phyloP scores from a whole-genome alignment of 1,140 invertebrate genomes.

The Eriocheir sinensis region DNA sequence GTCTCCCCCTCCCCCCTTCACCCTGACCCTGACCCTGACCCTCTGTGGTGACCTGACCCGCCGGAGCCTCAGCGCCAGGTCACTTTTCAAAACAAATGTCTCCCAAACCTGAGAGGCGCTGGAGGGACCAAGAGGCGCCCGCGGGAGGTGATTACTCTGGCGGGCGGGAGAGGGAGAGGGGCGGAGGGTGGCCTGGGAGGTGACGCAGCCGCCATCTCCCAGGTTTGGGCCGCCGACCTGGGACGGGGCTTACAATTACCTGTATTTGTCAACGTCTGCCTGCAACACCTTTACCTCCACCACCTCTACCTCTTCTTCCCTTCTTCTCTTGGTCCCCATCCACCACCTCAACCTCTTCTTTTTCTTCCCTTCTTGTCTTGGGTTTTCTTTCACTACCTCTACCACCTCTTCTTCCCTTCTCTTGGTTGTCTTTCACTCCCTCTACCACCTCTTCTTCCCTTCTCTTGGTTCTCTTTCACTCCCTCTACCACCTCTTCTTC shows the following conservation, averaged over 20 bases:
- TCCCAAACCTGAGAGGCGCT: not conserved
- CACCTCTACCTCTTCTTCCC: not conserved
- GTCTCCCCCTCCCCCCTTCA: too few relatives aligned
- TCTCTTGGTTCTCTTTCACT: too few relatives aligned
- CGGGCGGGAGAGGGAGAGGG: not conserved
- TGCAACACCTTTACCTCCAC: not conserved
- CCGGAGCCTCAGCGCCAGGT: not conserved
- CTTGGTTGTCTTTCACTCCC: not conserved
- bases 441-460: not conserved
- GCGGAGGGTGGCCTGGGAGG: not conserved
- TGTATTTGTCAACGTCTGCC: constrained; percentile 58
- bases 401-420: not conserved
- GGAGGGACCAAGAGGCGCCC: not conserved
- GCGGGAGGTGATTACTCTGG: constrained; percentile 36
- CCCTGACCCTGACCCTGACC: not conserved
- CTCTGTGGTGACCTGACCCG: not conserved
- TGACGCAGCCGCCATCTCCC: constrained; percentile 37
- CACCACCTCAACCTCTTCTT: not conserved
- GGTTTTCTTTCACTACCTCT: not conserved
- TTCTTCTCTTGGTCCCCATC: not conserved
- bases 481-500: too few relatives aligned
- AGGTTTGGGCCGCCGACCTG: constrained; percentile 13
- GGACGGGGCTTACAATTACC: constrained; percentile 51
- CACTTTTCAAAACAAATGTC: constrained; percentile 25
- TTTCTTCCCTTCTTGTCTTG: not conserved